A percentile compares a stretch with the other conserved stretches of the same genome.
Conservation (phyloP, 2,113 vertebrate species). For the Dendropsophus ebraccatus region DNA sequence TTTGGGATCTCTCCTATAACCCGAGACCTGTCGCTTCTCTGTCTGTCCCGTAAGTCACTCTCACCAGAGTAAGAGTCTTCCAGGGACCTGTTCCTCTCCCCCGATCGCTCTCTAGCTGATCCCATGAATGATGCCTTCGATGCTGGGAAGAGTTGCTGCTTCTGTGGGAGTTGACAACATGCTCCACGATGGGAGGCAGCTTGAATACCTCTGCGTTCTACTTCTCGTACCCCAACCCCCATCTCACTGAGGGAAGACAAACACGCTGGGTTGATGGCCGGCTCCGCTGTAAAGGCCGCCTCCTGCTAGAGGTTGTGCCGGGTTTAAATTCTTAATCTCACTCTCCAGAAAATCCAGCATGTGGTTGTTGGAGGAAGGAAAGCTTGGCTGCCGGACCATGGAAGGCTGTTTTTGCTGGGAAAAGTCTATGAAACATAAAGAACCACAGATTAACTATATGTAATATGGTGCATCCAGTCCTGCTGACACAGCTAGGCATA, state of each 20-base stretch:
- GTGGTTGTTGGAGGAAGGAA: slow-evolving; percentile 68
- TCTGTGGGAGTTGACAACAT: slow-evolving; percentile 64
- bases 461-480: not conserved
- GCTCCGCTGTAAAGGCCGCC: slow-evolving; percentile 63
- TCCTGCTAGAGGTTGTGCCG: slow-evolving; percentile 67
- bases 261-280: slow-evolving; percentile 79
- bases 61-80: slow-evolving; percentile 75
- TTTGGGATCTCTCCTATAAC: slow-evolving; percentile 63
- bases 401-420: slow-evolving; percentile 81
- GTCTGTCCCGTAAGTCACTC: slow-evolving; percentile 67
- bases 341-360: slow-evolving; percentile 82
- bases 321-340: slow-evolving; percentile 77
- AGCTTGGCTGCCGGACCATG: slow-evolving; percentile 72
- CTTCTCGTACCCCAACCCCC: slow-evolving; percentile 75
- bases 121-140: slow-evolving; percentile 62
- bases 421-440: slow-evolving; percentile 70
- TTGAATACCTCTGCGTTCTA: slow-evolving; percentile 84
- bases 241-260: slow-evolving; percentile 90
- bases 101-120: slow-evolving; percentile 62
- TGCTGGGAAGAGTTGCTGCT: slow-evolving; percentile 72
- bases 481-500: not conserved
- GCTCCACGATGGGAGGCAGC: slow-evolving; percentile 81
- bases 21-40: slow-evolving; percentile 53
- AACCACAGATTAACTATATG: not conserved
- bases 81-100: slow-evolving; percentile 63